Base-by-base conservation (phyloP, 2,888 invertebrate species). In the Oscheius onirici region DNA sequence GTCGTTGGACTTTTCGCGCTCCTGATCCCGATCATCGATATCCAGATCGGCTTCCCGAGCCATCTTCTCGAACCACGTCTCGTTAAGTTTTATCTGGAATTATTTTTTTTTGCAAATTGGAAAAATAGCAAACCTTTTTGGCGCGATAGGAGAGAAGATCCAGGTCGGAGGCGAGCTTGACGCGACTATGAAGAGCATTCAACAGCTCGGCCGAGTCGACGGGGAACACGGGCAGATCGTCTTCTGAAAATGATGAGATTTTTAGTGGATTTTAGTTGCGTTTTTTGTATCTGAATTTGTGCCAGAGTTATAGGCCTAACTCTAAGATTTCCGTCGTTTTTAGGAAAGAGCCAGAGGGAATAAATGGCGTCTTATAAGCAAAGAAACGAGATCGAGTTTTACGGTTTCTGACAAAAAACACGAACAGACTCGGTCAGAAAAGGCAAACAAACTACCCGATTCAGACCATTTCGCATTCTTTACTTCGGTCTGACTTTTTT, bases 1-100 rank as follows among this genome's bases (percentile, higher is more conserved):
- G 28, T 57, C 57, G 28, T 57, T 57, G 17, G 68, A 55, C 10
- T 46, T 10, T 13, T 57, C 44, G 11, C 68, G 43, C 17, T 57
- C 57, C 17, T 24, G 1, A n/a, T 52, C 52, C 13, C 66, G 28
- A 46, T 94, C 93, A 83, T 95, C 95, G 1, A 95, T 89, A 13
- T 89, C 89, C 49, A 91, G 85, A 88, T 97, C 97, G 92, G 95
- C 93, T 79, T 95, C 95, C 77, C 92, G 91, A 0, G 94, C 94
- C 1, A 93, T 92, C 87, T 92, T 93, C 81, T 93, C 92, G 86
- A 94, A 90, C 97, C 97, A 97, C 24, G 93, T 93, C 77, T 91
- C 91, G n/a, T 78, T 71, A 84, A 83, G 58, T 82, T 79, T 74
- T 44, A 78, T 77, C 83, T 84, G 46, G 76, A 63, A n/a, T 34